Evolutionary conservation across 2,888 invertebrate species (phyloP), one percentile per base, ranked within the genome.

Genomic region (Myopa testacea): DNA sequence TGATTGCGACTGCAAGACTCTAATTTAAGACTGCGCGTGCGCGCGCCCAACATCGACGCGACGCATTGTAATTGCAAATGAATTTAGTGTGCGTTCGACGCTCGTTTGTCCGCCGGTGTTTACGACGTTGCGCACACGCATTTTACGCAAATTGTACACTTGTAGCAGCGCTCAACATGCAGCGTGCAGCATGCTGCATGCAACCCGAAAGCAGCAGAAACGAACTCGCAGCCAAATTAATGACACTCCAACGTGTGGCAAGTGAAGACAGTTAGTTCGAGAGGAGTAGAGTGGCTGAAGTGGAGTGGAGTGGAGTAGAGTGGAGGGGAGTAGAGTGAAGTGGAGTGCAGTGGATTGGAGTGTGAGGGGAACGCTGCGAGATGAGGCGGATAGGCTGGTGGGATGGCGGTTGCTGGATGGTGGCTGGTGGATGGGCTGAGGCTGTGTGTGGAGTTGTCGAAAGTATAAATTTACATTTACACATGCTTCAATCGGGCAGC

Each of bases 41-140:
- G 75, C 75, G 37, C 75, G 52, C 55, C 52, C 67, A 55, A 68
- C 67, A 37, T 67, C 68, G 55, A 58, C 45, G 26, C 26, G 26
- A 26, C 62, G 62, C 16, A 73, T 40, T 60, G 73, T 73, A 73
- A 73, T 73, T 73, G 73, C 73, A 73, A 73, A 73, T 73, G 62
- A 60, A 60, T 73, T 26, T 62, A 26, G 55, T 70, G 70, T 45
- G 45, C 73, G n/a, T 40, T 45, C 45, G 45, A 1, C 1, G 45
- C 60, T 40, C 26, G 40, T 62, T 60, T 45, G 62, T 40, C 38
- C 62, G 37, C 58, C 71, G 8, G 60, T 73, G 38, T 65, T 65
- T 65, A 65, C 65, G 65, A 65, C 65, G 38, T 65, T 37, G 40
- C 75, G 40, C 75, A 75, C 75, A 75, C 75, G 75, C 75, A 75